Base-by-base conservation (phyloP, 2,888 invertebrate genomes). In the Athalia circularis region DNA sequence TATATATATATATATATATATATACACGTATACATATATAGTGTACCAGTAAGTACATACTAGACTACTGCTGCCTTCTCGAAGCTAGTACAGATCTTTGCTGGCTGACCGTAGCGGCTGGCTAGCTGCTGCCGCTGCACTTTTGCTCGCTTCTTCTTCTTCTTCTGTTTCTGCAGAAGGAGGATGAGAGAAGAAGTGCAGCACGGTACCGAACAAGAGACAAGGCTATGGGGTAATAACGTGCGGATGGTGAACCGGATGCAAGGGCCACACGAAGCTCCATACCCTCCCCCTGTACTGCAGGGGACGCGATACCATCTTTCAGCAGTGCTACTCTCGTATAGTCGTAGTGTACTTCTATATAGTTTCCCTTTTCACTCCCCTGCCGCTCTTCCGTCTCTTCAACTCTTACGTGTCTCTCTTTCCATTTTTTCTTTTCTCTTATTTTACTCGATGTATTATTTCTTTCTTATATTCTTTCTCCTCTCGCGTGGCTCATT, bases 221-320 rank as follows among this genome's bases (percentile, higher is more conserved):
- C 85, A 87, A 84, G 84, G 81, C 82, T 81, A 57, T 77, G 80
- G 85, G 84, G 85, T 88, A 88, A 87, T 87, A 88, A 88, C 86
- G 86, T 83, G 85, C 80, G 85, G 84, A 87, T 84, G 85, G 85
- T 83, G 87, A 89, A 86, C 88, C 88, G 89, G 88, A 89, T 88
- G 85, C 86, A 83, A 81, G 83, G 82, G 82, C 85, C 85, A 86
- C 87, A 86, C 85, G 84, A 80, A 86, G 82, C 86, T 85, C 50
- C 62, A 13, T 72, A 29, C 75, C 75, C 62, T 62, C 75, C 75
- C 75, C 75, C 15, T 29, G 2, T 29, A 29, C 29, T 29, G 29
- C 29, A 29, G 29, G 29, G 50, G 75, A 75, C 75, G 75, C 75
- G 75, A 75, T 75, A 75, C 62, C 9, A 75, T 75, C 75, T 75